Evolutionary conservation across 2,888 invertebrate genomes (phyloP).

Genomic region (Erpobdella octoculata): DNA sequence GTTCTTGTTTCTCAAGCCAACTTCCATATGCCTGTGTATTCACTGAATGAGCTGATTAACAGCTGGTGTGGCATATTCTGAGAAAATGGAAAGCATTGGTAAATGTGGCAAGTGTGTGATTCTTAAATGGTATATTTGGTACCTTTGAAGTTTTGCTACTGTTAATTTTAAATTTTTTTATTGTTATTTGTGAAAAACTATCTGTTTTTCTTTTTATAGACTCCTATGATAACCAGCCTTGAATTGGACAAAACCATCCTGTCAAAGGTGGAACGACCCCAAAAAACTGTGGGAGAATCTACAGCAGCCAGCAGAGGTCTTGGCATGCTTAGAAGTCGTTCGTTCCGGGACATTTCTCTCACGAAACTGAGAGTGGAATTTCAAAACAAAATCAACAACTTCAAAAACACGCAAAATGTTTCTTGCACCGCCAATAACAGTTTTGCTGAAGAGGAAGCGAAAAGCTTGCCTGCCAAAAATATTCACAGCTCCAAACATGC

Average conservation of each 20-base stretch:
- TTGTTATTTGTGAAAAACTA: too few relatives aligned
- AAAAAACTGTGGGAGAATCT: constrained; percentile 18
- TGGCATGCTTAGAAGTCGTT: background rate
- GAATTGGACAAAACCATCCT: constrained; percentile 5
- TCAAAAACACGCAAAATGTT: background rate
- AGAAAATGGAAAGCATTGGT: too few relatives aligned
- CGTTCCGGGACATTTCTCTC: constrained; percentile 24
- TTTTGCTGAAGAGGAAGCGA: background rate
- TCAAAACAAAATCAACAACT: constrained; percentile 16
- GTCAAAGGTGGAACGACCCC: constrained; percentile 10
- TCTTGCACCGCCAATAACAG: constrained; percentile 2
- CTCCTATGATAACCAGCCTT: background rate
- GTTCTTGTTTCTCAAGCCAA: too few relatives aligned
- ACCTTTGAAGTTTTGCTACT: too few relatives aligned
- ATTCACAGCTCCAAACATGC: background rate
- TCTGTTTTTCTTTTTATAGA: too few relatives aligned
- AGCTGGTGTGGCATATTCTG: too few relatives aligned
- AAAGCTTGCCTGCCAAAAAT: background rate
- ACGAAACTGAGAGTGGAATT: constrained; percentile 27
- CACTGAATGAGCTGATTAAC: too few relatives aligned
- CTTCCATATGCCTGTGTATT: too few relatives aligned
- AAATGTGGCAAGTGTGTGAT: too few relatives aligned
- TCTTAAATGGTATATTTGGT: too few relatives aligned
- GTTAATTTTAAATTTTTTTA: too few relatives aligned
- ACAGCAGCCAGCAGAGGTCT: background rate